Conservation (phyloP, 92 coral and sea anemone species). For the Siderastrea siderea region DNA sequence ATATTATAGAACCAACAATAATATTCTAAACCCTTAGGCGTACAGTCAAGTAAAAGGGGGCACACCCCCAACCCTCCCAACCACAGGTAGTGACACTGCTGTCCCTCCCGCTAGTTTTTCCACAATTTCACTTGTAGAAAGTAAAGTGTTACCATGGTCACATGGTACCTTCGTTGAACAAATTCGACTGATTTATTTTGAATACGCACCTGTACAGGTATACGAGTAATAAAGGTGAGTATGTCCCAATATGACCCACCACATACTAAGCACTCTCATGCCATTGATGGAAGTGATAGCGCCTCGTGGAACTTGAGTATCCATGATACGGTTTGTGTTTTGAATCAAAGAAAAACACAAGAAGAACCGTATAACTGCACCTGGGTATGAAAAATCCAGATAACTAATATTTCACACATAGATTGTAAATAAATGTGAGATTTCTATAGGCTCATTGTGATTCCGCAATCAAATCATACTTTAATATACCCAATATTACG, state of each 20-base stretch:
- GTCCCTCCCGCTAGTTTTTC: no score
- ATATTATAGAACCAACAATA: no score
- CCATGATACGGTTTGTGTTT: slow-evolving; percentile 86
- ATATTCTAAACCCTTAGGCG: no score
- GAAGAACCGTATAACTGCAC: slow-evolving; percentile 70
- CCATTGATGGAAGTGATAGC: slow-evolving; percentile 94
- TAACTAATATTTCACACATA: not conserved
- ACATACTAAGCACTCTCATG: slow-evolving; percentile 93
- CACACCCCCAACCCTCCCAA: no score
- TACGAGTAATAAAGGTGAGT: slow-evolving; percentile 5
- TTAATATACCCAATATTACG: no score
- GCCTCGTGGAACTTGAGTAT: slow-evolving; percentile 79
- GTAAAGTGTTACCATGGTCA: not conserved
- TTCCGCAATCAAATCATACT: no score
- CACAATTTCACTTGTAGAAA: no score
- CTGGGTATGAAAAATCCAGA: slow-evolving; percentile 28
- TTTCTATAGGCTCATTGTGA: no score
- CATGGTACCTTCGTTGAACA: not conserved
- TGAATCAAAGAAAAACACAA: slow-evolving; percentile 85
- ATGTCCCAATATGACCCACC: slow-evolving; percentile 95
- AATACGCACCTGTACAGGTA: no score
- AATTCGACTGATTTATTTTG: not conserved
- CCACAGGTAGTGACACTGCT: no score
- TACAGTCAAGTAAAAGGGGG: no score
- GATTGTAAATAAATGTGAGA: no score